Conservation (phyloP, 30 jellyfish, hydroid and myxozoan species). For the Chrysaora quinquecirrha region DNA sequence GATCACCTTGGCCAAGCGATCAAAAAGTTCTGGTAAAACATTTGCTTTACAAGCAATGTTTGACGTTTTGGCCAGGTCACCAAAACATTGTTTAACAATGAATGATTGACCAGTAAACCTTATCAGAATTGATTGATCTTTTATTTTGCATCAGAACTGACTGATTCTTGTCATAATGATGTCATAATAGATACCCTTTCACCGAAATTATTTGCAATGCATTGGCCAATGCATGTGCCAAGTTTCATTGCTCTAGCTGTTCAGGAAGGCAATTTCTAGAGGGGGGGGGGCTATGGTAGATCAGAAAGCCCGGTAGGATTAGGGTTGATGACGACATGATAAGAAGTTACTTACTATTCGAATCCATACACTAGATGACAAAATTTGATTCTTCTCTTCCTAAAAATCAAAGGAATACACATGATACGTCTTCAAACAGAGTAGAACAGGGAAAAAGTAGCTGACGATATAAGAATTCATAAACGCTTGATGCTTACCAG, state of each 20-base stretch:
- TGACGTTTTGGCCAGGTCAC: no score
- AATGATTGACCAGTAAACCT: not conserved
- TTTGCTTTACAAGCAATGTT: no score
- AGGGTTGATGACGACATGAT: no score
- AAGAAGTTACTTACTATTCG: conserved; percentile 63
- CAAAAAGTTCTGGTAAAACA: no score
- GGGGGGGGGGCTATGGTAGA: not conserved
- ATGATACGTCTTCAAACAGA: no score
- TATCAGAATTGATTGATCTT: not conserved
- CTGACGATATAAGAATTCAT: not conserved
- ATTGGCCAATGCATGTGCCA: no score
- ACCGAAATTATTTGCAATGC: not conserved
- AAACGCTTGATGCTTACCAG: conserved; percentile 64
- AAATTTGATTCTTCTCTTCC: conserved; percentile 70
- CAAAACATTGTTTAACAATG: not conserved
- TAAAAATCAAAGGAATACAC: not conserved
- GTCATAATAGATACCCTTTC: no score
- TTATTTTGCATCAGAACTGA: not conserved
- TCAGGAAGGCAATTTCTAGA: no score
- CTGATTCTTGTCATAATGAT: no score
- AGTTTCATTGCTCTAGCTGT: no score
- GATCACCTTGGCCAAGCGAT: no score
- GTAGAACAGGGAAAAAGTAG: not conserved
- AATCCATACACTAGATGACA: conserved; percentile 62
- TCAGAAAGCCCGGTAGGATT: no score